Conservation (phyloP, 2,797 vertebrate genomes). For the Neostethus bicornis region DNA sequence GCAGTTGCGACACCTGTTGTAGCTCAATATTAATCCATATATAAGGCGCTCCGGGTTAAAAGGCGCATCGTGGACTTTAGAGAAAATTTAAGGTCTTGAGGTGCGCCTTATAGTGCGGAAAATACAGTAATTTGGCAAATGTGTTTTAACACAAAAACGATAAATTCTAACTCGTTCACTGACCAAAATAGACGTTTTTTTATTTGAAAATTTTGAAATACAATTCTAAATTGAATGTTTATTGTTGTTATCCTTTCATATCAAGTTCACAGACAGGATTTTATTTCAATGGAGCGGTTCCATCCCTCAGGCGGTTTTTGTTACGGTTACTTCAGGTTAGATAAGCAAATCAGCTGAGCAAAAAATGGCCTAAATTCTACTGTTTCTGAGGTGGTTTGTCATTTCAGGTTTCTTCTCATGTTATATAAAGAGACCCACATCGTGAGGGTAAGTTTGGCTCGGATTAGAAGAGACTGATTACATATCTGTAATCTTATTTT, state of each 20-base stretch:
- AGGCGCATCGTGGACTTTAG: too few species aligned
- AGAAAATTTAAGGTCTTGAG: too few species aligned
- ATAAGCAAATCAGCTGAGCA: constrained; percentile 31
- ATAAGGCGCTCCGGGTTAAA: too few species aligned
- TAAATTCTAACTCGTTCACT: too few species aligned
- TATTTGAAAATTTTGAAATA: too few species aligned
- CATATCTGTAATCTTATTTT: constrained; percentile 53
- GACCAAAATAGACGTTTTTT: too few species aligned
- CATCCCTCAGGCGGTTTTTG: constrained; percentile 14
- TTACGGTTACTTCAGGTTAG: constrained; percentile 16
- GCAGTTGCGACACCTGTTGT: too few species aligned
- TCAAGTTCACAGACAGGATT: constrained; percentile 11
- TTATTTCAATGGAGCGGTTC: constrained; percentile 4
- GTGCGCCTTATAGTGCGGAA: too few species aligned
- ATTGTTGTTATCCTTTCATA: constrained; percentile 5
- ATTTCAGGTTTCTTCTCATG: constrained; percentile 31
- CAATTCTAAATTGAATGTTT: neutral
- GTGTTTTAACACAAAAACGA: too few species aligned
- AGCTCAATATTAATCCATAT: too few species aligned
- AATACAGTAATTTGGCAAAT: too few species aligned
- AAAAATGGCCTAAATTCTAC: constrained; percentile 14
- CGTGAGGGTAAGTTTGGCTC: constrained; percentile 32
- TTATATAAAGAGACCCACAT: constrained; percentile 34
- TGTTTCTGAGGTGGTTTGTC: constrained; percentile 34
- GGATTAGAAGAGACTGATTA: constrained; percentile 46